Evolutionary conservation across 1,140 invertebrate species (phyloP), one percentile per base, ranked within the genome.

Genomic region (Zaprionus lachaisei): DNA sequence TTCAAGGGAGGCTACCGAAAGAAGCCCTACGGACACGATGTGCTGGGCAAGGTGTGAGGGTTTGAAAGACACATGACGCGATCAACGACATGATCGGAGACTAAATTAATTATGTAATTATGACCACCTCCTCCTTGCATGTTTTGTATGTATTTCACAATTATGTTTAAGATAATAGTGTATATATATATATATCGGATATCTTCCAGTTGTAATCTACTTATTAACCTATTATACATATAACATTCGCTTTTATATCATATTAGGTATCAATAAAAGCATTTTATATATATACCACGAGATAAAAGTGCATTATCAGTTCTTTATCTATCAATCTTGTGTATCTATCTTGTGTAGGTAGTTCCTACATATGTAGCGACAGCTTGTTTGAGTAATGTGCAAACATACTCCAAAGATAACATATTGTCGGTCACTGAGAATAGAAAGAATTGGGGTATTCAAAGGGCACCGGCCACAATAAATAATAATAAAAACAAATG

Each of bases 1-100:
- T 94, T 96, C 60, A 95, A 95, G 90, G 85, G 73, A 5, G 94
- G 94, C 71, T 95, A 96, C 86, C 95, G 94, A 81, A 97, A 96
- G 93, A 96, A 96, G 91, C 92, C 93, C 58, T 96, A 96, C 81
- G 93, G 95, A 77, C 94, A 95, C 93, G 94, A 93, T 82, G 92
- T 95, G 63, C 87, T 95, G 63, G 94, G 95, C 61, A 96, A 95
- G 93, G 95, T 95, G 77, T 96, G 20, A 22, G 11, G 49, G 12
- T 28, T 57, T 14, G 7, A 37, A 34, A 28, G 62, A 56, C 28
- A 74, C 73, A 79, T 65, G 63, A 83, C 69, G 73, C 73, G 60
- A 64, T 56, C 66, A 85, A 62, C 65, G 41, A 78, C n/a, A 62
- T 37, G 69, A 69, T 60, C 62, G 55, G 26, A 74, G 55, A 49